A percentile compares a stretch with the other conserved stretches of the same genome.
These are phyloP conservation scores for Edolisoma coerulescens DNA, from an alignment of 2,113 vertebrate genomes.

Conservation along the genomic window DNA sequence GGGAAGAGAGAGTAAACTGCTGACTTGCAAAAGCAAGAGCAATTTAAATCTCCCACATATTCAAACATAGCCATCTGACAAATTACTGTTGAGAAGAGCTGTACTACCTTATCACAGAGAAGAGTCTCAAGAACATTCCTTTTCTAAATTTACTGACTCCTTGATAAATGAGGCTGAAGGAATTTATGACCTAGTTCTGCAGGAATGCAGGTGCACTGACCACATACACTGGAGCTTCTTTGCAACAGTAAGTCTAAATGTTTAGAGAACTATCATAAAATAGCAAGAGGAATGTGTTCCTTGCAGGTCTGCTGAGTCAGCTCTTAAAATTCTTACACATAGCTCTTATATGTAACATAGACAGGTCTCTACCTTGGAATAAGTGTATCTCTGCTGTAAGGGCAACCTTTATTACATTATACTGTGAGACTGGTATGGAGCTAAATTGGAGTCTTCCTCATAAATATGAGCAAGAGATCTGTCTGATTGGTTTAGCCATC, in stretches of 20 bases:
- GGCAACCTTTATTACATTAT: background rate
- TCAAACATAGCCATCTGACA: background rate
- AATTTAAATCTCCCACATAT: background rate
- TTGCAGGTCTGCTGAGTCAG: background rate
- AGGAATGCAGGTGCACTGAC: background rate
- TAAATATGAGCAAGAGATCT: background rate
- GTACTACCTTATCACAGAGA: background rate
- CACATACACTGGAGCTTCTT: background rate
- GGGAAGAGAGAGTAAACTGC: background rate
- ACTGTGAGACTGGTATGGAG: no score
- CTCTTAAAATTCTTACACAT: background rate
- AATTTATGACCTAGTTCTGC: background rate
- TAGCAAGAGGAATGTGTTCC: background rate
- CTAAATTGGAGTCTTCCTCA: background rate
- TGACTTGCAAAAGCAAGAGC: background rate
- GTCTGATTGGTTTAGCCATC: background rate
- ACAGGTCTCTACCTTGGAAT: background rate
- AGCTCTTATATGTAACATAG: background rate
- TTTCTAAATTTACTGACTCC: background rate
- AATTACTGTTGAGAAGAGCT: background rate
- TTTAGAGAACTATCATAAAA: background rate
- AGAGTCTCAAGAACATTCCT: background rate
- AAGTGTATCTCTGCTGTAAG: background rate
- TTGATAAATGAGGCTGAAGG: background rate
- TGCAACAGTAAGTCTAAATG: background rate